phyloP scores from a whole-genome alignment of 2,888 invertebrate genomes.

The Pristionchus entomophagus region DNA sequence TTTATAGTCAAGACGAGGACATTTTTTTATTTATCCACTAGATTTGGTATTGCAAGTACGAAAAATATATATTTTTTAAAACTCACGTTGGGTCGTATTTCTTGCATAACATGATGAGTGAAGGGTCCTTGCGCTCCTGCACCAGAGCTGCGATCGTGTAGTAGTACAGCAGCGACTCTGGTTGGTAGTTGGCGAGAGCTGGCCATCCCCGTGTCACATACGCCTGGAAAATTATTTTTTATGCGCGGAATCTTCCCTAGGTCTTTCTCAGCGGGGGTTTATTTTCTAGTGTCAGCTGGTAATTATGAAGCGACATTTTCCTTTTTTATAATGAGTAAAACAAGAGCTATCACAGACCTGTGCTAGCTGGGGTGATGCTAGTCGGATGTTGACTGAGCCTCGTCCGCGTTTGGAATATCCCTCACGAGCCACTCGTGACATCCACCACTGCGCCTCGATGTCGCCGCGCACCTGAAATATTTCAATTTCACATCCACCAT shows the following conservation, averaged over 20 bases:
- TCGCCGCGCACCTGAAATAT: slow-evolving; percentile 76
- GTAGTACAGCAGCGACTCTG: slow-evolving; percentile 77
- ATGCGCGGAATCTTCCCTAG: too few species aligned
- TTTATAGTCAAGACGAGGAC: background rate
- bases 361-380: slow-evolving; percentile 86
- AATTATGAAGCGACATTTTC: too few species aligned
- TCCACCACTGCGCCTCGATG: slow-evolving; percentile 79
- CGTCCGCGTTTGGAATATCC: slow-evolving; percentile 89
- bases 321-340: background rate
- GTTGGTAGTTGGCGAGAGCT: slow-evolving; percentile 83
- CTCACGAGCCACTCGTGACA: slow-evolving; percentile 88
- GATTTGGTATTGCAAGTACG: background rate
- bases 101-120: slow-evolving; percentile 83
- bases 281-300: too few species aligned
- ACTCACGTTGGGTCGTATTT: slow-evolving; percentile 83
- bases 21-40: too few species aligned
- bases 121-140: slow-evolving; percentile 71
- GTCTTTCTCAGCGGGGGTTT: too few species aligned
- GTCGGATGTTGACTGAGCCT: slow-evolving; percentile 92
- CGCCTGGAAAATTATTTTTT: slow-evolving; percentile 48
- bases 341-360: slow-evolving; percentile 49
- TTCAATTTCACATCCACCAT: too few species aligned
- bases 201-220: slow-evolving; percentile 81
- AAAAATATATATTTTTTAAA: background rate
- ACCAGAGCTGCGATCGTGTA: slow-evolving; percentile 70